A percentile compares a stretch with the other conserved stretches of the same genome.
phyloP scores from a whole-genome alignment of 2,797 vertebrate genomes.

The Squalus acanthias region DNA sequence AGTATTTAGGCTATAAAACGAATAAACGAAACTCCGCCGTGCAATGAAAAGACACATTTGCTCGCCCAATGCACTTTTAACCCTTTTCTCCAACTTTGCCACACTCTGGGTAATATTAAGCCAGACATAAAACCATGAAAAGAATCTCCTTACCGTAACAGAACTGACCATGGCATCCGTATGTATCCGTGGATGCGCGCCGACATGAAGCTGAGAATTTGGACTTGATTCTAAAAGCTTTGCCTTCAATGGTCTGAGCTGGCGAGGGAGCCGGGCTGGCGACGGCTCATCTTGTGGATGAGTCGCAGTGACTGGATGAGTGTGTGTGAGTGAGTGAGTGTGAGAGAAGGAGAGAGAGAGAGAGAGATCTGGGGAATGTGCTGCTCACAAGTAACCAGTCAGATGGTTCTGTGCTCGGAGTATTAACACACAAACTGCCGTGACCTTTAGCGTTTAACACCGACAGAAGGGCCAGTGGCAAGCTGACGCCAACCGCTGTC shows the following conservation, averaged over 20 bases:
- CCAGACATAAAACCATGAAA: conserved; percentile 47
- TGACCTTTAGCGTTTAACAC: conserved; percentile 6
- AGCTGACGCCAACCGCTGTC: conserved; percentile 3
- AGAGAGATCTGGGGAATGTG: conserved; percentile 61
- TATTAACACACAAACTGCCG: conserved; percentile 65
- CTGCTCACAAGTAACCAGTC: conserved; percentile 74
- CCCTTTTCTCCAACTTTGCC: conserved; percentile 36
- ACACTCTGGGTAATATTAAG: conserved; percentile 39
- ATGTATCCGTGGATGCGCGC: conserved; percentile 62
- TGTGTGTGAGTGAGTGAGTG: conserved; percentile 56
- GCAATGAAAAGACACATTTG: neutral
- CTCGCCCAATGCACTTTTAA: neutral
- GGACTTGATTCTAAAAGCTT: conserved; percentile 58
- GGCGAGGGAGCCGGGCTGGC: conserved; percentile 54
- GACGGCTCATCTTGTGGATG: conserved; percentile 60
- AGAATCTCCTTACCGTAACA: conserved; percentile 63
- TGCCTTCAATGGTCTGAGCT: conserved; percentile 44
- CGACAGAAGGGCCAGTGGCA: neutral
- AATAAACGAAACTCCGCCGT: neutral
- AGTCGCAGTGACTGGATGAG: conserved; percentile 39
- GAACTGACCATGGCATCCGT: conserved; percentile 73
- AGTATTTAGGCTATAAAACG: neutral
- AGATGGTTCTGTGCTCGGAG: conserved; percentile 70
- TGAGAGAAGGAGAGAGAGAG: conserved; percentile 38
- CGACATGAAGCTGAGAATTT: conserved; percentile 69